A percentile compares a stretch with the other conserved stretches of the same genome.
These are phyloP conservation scores for Solea senegalensis DNA, from an alignment of 2,113 vertebrate genomes.

Conservation along the genomic window DNA sequence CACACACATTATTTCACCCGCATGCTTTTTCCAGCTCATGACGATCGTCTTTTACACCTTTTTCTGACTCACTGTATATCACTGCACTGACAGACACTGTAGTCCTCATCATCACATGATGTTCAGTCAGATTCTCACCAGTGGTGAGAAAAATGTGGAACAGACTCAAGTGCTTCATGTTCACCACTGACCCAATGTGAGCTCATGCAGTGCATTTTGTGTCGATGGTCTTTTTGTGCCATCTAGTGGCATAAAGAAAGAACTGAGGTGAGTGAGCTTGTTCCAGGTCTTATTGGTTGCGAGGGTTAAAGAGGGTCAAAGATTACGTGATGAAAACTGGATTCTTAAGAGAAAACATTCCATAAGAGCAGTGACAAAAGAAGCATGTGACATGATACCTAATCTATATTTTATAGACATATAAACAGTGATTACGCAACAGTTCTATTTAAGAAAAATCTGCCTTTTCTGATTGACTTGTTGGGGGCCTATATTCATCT, in stretches of 20 bases:
- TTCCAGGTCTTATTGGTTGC: no score
- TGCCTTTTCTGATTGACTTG: no score
- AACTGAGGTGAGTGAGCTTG: neutral
- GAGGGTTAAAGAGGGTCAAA: no score
- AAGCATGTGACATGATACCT: no score
- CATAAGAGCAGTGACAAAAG: no score
- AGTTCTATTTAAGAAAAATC: no score
- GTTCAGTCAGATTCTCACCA: neutral
- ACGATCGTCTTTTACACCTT: neutral
- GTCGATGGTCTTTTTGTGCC: slow-evolving; percentile 29
- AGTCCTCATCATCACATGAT: slow-evolving; percentile 6
- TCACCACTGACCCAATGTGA: neutral
- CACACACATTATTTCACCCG: neutral
- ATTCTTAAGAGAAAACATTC: no score
- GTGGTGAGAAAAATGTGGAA: slow-evolving; percentile 11
- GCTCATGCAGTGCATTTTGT: neutral
- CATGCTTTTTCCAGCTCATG: neutral
- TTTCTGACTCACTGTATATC: neutral
- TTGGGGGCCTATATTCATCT: no score
- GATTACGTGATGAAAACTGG: no score
- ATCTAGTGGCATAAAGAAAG: slow-evolving; percentile 49
- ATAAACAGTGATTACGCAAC: no score
- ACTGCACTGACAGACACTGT: neutral
- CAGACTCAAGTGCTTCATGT: slow-evolving; percentile 3
- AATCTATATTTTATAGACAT: no score